Evolutionary conservation across 2,113 vertebrate genomes (phyloP).

Genomic region (Fukomys damarensis): DNA sequence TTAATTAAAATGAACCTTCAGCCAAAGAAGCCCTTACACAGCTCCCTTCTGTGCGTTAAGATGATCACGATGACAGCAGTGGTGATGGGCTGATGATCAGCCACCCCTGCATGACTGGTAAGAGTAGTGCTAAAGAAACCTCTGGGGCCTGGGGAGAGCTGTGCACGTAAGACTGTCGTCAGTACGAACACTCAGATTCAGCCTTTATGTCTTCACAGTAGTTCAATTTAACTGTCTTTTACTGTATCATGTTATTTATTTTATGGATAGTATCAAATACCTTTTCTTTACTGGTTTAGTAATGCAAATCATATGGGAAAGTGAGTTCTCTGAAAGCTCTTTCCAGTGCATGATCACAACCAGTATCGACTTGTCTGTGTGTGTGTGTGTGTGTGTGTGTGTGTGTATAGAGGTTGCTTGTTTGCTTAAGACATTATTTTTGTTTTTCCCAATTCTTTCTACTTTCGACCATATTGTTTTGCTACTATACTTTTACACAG

Average conservation of each 20-base stretch:
- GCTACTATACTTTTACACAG: background rate
- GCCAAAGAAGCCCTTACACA: conserved; percentile 54
- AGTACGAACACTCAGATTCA: background rate
- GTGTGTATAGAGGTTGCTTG: background rate
- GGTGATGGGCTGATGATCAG: conserved; percentile 72
- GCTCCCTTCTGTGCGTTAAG: conserved; percentile 64
- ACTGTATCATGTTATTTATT: background rate
- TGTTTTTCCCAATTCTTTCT: background rate
- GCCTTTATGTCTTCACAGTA: background rate
- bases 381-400: background rate
- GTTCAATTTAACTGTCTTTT: background rate
- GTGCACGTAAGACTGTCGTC: background rate
- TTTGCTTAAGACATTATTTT: background rate
- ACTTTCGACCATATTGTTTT: background rate
- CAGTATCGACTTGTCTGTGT: background rate
- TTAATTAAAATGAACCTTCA: conserved; percentile 79
- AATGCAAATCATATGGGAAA: background rate
- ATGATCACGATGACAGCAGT: conserved; percentile 74
- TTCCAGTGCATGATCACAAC: background rate
- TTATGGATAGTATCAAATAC: background rate
- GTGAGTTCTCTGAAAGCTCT: background rate
- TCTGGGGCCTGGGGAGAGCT: background rate
- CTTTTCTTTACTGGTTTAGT: background rate
- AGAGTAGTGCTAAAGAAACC: conserved; percentile 56
- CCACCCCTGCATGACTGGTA: conserved; percentile 59